phyloP scores from a whole-genome alignment of 2,113 vertebrate species.

The Aspidoscelis tigris region DNA sequence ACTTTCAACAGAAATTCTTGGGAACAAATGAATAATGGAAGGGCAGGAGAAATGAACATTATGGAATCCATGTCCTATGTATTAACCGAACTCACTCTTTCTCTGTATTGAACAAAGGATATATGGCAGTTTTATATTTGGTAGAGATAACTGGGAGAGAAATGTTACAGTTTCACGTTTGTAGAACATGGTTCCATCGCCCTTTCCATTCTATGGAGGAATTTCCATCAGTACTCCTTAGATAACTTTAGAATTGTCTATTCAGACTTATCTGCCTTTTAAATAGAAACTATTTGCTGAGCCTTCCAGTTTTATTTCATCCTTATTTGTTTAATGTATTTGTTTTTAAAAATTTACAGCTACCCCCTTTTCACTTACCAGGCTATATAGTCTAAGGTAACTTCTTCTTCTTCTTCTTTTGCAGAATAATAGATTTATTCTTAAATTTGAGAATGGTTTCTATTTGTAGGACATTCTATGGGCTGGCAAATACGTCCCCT shows the following conservation, averaged over 20 bases:
- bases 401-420: background rate
- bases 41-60: background rate
- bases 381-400: background rate
- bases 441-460: background rate
- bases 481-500: background rate
- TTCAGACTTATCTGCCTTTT: slow-evolving; percentile 40
- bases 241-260: slow-evolving; percentile 26
- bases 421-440: background rate
- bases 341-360: background rate
- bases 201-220: background rate
- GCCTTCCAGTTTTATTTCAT: slow-evolving; percentile 32
- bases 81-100: background rate
- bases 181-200: background rate
- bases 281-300: slow-evolving; percentile 46
- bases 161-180: background rate
- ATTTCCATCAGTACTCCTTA: slow-evolving; percentile 21
- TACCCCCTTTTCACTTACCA: slow-evolving; percentile 21
- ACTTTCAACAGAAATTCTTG: slow-evolving; percentile 20
- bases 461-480: background rate
- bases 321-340: background rate
- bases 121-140: slow-evolving; percentile 17
- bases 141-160: background rate
- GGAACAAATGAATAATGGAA: slow-evolving; percentile 10
- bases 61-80: background rate
- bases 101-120: slow-evolving; percentile 26